Percentiles rank a stretch among this genome's conserved stretches.
These are phyloP conservation scores for Barbus barbus DNA, from an alignment of 2,113 vertebrate genomes.

Conservation along the genomic window DNA sequence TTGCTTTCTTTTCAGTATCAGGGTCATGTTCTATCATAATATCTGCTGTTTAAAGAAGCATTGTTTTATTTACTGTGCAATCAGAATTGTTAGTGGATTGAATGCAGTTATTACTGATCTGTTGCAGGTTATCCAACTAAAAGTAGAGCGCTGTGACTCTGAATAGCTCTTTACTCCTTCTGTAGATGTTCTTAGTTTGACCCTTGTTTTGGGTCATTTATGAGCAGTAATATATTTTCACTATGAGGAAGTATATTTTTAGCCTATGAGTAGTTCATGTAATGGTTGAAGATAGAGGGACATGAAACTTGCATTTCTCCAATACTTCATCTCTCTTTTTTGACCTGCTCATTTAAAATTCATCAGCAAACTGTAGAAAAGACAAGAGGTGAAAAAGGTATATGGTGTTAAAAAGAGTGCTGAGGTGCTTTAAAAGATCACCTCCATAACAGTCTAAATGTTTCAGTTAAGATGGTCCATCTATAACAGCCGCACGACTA, in stretches of 20 bases:
- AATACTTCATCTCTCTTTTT: conserved; percentile 8
- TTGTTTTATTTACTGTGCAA: not conserved
- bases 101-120: not conserved
- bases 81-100: not conserved
- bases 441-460: conserved; percentile 8
- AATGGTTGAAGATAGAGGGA: not conserved
- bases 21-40: no score
- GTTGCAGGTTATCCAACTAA: not conserved
- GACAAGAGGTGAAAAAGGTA: not conserved
- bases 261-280: not conserved
- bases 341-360: conserved; percentile 25
- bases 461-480: conserved; percentile 12
- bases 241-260: conserved; percentile 7
- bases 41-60: no score
- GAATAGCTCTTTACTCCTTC: not conserved
- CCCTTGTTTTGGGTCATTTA: conserved; percentile 7
- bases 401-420: not conserved
- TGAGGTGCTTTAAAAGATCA: conserved; percentile 27
- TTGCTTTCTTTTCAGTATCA: no score
- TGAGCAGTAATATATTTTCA: conserved; percentile 3
- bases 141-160: not conserved
- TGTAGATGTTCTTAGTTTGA: not conserved
- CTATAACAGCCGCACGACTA: not conserved
- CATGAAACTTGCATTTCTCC: conserved; percentile 12
- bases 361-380: not conserved